Evolutionary conservation across 2,113 vertebrate genomes (phyloP), one percentile per base, ranked within the genome.

Genomic region (Notothenia rossii): DNA sequence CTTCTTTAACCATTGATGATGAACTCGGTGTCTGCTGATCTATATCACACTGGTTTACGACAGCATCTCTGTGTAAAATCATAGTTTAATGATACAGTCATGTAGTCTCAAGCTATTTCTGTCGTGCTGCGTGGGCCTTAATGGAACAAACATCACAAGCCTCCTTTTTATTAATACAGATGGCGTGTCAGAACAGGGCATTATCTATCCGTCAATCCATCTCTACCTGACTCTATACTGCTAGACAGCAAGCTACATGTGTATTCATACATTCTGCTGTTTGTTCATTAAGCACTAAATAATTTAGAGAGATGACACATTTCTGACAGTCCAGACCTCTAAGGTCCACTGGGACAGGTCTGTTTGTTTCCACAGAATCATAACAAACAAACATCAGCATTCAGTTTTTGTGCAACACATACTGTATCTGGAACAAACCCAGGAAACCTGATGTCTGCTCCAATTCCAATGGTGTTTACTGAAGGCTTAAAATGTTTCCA

Each of bases 111-210:
- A 85, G 83, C 78, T 87, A 90, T 90, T 92, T 83, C 78, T 75
- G 85, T 86, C 73, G 68, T 29, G 55, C 73, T 81, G 86, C 65
- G 86, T 93, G 88, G 88, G 90, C 45, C 60, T 76, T 84, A 83
- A 88, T 90, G 86, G 85, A 93, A 88, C 85, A 90, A 89, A 84
- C 88, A 83, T 79, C 79, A 67, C 76, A 72, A 77, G 77, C 64
- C 45, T 84, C 55, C 69, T 81, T 67, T 63, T 79, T 79, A 67
- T 79, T 83, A 83, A 82, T 84, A 66, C 79, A 82, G 81, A 83
- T 71, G 59, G 73, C 63, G 72, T 75, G 67, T 85, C 58, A 75
- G 82, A 65, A 71, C 55, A 25, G 58, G 54, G 62, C 25, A 65
- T 51, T 22, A 78, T 77, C 58, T 1, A 11, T 72, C 51, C 17